Percentiles rank a stretch among this genome's conserved stretches.
Conservation (phyloP, 2,113 vertebrate species). For the Eulemur rufifrons region DNA sequence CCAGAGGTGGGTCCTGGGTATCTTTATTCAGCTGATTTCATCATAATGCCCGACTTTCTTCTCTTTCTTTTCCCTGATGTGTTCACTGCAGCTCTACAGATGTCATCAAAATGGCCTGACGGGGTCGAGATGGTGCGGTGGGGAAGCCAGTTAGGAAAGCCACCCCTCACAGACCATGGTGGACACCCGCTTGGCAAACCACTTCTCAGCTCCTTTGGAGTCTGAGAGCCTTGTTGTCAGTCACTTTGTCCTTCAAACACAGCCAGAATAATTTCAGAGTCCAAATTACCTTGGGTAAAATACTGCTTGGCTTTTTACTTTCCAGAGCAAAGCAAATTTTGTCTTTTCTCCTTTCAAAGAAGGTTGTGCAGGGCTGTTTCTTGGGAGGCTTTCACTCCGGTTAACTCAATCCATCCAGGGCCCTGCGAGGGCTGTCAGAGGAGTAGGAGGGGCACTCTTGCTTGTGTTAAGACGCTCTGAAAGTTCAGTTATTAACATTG, state of each 20-base stretch:
- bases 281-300: neutral
- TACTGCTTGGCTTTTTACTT: neutral
- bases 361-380: neutral
- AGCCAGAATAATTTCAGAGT: neutral
- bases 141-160: neutral
- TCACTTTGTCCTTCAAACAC: neutral
- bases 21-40: neutral
- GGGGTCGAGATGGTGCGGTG: neutral
- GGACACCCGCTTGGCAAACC: neutral
- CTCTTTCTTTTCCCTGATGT: neutral
- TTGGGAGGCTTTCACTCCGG: neutral
- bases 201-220: neutral
- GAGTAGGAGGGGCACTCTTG: neutral
- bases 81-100: neutral
- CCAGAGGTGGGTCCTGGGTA: neutral
- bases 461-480: neutral
- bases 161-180: no score
- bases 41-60: neutral
- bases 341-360: neutral
- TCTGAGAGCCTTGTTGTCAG: neutral
- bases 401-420: neutral
- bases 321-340: neutral
- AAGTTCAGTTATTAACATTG: neutral
- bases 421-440: neutral
- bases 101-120: neutral